phyloP scores from a whole-genome alignment of 2,797 vertebrate species.

The Antennarius maculatus region DNA sequence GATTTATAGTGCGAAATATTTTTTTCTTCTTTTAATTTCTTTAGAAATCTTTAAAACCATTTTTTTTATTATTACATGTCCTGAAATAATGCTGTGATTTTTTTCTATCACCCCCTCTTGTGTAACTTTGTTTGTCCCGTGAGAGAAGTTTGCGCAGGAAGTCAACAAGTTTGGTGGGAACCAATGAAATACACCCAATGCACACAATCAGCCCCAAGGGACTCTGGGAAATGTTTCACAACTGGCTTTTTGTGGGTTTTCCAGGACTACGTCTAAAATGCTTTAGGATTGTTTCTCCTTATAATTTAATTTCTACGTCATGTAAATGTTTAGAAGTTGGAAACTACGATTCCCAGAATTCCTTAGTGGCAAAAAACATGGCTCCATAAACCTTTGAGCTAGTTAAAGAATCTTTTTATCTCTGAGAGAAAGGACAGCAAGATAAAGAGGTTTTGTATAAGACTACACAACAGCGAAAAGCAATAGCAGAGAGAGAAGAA shows the following conservation, averaged over 20 bases:
- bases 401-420: conserved; percentile 99
- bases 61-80: conserved; percentile 61
- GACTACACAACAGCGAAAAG: conserved; percentile 99
- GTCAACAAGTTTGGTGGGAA: conserved; percentile 88
- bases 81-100: conserved; percentile 79
- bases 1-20: conserved; percentile 88
- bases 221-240: conserved; percentile 97
- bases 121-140: conserved; percentile 69
- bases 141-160: conserved; percentile 76
- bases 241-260: conserved; percentile 83
- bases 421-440: conserved; percentile 90
- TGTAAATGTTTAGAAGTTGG: conserved; percentile 73
- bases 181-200: conserved; percentile 99
- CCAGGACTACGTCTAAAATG: conserved; percentile 86
- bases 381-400: conserved; percentile 99
- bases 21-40: conserved; percentile 84
- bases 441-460: conserved; percentile 84
- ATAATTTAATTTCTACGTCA: conserved; percentile 44
- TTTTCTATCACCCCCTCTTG: conserved; percentile 52
- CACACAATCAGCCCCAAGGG: conserved; percentile 93
- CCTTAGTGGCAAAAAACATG: conserved; percentile 90
- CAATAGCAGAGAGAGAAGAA: conserved; percentile 89
- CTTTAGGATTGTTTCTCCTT: conserved; percentile 79
- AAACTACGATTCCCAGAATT: conserved; percentile 94
- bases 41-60: conserved; percentile 86